Conservation (phyloP, 2,113 vertebrate genomes). For the Micronycteris hirsuta region DNA sequence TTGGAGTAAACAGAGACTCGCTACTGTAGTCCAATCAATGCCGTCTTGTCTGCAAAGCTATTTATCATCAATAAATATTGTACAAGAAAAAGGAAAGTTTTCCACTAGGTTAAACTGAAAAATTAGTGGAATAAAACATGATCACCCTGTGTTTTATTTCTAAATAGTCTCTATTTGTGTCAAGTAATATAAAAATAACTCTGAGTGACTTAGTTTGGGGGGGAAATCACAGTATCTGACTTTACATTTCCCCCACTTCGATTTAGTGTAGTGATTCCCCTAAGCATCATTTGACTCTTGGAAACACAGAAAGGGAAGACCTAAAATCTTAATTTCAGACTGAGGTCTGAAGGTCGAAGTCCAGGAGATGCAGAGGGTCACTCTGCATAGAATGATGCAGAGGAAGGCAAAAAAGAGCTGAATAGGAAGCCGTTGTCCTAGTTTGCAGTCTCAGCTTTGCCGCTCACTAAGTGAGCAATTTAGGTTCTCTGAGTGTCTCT, state of each 20-base stretch:
- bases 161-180: slow-evolving; percentile 15
- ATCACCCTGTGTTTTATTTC: neutral
- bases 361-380: neutral
- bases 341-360: neutral
- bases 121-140: neutral
- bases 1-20: neutral
- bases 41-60: neutral
- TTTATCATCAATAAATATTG: slow-evolving; percentile 17
- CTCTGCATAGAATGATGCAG: neutral
- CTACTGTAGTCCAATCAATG: neutral
- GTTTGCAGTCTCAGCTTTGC: neutral
- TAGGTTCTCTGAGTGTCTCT: neutral
- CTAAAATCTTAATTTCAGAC: neutral
- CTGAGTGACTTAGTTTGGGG: neutral
- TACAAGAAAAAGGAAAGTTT: neutral
- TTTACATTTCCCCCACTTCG: slow-evolving; percentile 4
- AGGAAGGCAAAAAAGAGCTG: neutral
- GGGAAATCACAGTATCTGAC: neutral
- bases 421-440: neutral
- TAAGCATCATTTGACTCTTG: neutral
- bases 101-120: slow-evolving; percentile 13
- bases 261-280: neutral
- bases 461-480: neutral
- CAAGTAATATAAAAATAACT: neutral
- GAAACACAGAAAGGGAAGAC: neutral